Evolutionary conservation across 2,113 vertebrate species (phyloP), one percentile per base, ranked within the genome.

Genomic region (Mesocricetus auratus): DNA sequence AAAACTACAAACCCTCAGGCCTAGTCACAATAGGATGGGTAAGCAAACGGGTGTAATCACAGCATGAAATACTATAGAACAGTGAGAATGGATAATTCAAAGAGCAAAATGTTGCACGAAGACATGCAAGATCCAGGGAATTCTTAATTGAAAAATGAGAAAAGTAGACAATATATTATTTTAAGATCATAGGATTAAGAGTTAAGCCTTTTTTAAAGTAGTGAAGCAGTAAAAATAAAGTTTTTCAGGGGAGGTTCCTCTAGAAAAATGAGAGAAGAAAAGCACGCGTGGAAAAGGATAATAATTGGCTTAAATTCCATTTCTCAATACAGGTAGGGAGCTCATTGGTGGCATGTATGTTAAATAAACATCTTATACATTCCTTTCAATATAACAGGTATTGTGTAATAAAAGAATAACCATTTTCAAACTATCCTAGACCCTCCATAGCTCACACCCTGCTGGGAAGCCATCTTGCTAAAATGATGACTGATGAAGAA

Each of bases 111-210:
- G 56, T 13, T 91, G 12, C 74, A 83, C 66, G 24, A 91, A 95
- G 81, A 88, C 81, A 96, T 69, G 58, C 22, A 95, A 92, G 45
- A 39, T 39, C 12, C n/a, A 60, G 16, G 85, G 31, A n/a, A 74
- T 66, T 45, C 66, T 91, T 78, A 50, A 64, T 19, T 83, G 71
- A 95, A 91, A 97, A 94, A 50, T 22, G 86, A 94, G 6, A 29
- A 87, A 93, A 95, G 50, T 16, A 93, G 79, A 85, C 1, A 60
- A 47, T 11, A 4, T 45, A 12, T 53, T 81, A 8, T 66, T 95
- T 92, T 8, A 36, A 87, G 93, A 86, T 60, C 33, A 13, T 50
- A 22, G 19, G 2, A 3, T 79, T 50, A 86, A 19, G 19, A 77
- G 88, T 64, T 90, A 77, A 86, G 50, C 21, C 17, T 39, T 29